These are phyloP conservation scores for Crambe crambe DNA, from an alignment of 37 sponge, comb jelly and placozoan genomes.

Conservation along the genomic window DNA sequence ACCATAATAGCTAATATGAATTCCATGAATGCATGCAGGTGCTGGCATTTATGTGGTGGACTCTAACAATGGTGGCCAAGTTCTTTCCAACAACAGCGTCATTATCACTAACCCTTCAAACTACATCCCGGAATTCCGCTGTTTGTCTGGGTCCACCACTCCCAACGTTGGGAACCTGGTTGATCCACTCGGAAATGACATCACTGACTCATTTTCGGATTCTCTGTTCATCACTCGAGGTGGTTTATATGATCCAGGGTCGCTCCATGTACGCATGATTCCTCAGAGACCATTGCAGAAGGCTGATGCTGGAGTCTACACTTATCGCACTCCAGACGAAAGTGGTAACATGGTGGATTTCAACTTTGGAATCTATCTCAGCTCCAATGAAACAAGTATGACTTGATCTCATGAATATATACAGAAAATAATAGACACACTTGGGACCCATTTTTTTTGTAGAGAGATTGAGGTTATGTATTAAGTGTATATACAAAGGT, in stretches of 20 bases:
- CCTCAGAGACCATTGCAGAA: neutral
- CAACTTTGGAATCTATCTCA: slow-evolving; percentile 9
- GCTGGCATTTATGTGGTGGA: neutral
- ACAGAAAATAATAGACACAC: too few species aligned
- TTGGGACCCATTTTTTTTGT: too few species aligned
- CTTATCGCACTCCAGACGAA: slow-evolving; percentile 9
- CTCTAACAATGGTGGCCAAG: neutral
- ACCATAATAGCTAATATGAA: too few species aligned
- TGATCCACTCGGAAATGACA: neutral
- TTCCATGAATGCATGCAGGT: neutral
- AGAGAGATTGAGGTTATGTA: too few species aligned
- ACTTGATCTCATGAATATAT: too few species aligned
- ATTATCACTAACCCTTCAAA: neutral
- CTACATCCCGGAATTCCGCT: neutral
- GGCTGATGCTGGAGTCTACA: slow-evolving; percentile 8
- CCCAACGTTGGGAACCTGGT: neutral
- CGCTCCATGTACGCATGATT: neutral
- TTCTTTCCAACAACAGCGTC: neutral
- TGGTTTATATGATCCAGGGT: neutral
- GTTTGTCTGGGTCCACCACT: neutral
- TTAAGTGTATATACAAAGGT: too few species aligned
- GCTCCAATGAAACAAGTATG: too few species aligned
- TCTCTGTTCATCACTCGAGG: neutral
- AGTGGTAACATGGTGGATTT: slow-evolving; percentile 2
- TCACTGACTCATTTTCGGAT: neutral